Base-by-base conservation (phyloP, 2,113 vertebrate genomes). In the Chaetura pelagica region DNA sequence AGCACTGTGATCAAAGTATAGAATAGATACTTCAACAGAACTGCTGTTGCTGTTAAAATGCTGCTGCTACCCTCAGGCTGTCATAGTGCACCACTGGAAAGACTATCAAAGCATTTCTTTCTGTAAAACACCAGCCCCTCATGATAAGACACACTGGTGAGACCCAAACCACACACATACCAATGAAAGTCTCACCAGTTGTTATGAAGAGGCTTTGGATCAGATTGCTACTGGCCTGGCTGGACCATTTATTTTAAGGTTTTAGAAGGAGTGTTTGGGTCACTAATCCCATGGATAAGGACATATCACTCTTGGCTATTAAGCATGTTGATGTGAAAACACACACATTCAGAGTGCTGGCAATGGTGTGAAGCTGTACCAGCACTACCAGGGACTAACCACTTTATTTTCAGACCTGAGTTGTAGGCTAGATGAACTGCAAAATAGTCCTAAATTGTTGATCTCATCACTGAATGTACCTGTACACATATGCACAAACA, bases 1-100 rank as follows among this genome's bases (percentile, higher is more conserved):
- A 95, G 63, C 54, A 35, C 48, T 11, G 38, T 84, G 94, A 90
- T 96, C 82, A 94, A 87, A 96, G 74, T 44, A 87, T n/a, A 9
- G 46, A 48, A 75, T 59, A 77, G 34, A 89, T 35, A 35, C 49
- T 90, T 83, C 75, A 86, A 17, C 19, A 51, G 19, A 84, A 63
- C 34, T 78, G 59, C 63, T 86, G 55, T 54, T 80, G 67, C 92
- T 84, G 72, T 93, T 79, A 92, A 71, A 95, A 91, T 48, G 26
- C 63, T 77, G 67, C 42, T 51, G 58, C 63, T 48, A 54, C 67
- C 22, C 58, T 74, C 58, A 85, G 46, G 55, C 51, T 88, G 46
- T 80, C 23, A 8, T 5, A 77, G 27, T 18, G 51, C 26, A 44
- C 44, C n/a, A 23, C 15, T 67, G 59, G 46, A 79, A 55, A 74